A percentile compares a stretch with the other conserved stretches of the same genome.
Evolutionary conservation across 2,113 vertebrate genomes (phyloP).

Genomic region (Junco hyemalis): DNA sequence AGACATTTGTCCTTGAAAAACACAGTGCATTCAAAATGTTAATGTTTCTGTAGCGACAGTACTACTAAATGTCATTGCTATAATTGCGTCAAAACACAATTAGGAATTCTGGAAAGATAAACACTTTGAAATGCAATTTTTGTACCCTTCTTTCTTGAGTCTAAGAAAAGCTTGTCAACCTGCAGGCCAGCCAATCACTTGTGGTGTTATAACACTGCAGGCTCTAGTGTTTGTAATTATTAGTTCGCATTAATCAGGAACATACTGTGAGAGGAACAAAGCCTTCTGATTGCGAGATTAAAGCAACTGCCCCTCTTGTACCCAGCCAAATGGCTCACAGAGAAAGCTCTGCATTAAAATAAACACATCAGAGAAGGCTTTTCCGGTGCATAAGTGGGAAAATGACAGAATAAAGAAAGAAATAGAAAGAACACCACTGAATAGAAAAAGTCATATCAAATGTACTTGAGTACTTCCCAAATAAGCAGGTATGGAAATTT

Average conservation of each 20-base stretch:
- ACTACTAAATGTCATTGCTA: conserved; percentile 1
- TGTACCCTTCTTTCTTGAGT: not conserved
- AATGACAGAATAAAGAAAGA: not conserved
- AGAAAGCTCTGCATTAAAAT: not conserved
- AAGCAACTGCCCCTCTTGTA: not conserved
- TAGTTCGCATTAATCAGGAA: conserved; percentile 54
- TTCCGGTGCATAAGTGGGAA: not conserved
- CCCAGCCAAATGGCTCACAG: not conserved
- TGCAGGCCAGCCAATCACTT: conserved; percentile 36
- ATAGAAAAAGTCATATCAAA: not conserved
- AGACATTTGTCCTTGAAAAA: conserved; percentile 16
- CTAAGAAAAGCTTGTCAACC: conserved; percentile 38
- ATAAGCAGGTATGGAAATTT: not conserved
- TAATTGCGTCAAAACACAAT: conserved; percentile 21
- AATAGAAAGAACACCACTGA: not conserved
- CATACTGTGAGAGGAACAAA: conserved; percentile 2
- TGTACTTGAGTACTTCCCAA: not conserved
- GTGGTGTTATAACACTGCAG: not conserved
- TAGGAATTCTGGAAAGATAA: not conserved
- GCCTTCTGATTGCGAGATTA: not conserved
- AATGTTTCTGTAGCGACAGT: not conserved
- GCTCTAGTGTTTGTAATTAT: not conserved
- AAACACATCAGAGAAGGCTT: not conserved
- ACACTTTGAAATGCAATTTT: conserved; percentile 26
- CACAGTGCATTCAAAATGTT: not conserved